Base-by-base conservation (phyloP, 1,140 invertebrate genomes). In the Scylla paramamosain region DNA sequence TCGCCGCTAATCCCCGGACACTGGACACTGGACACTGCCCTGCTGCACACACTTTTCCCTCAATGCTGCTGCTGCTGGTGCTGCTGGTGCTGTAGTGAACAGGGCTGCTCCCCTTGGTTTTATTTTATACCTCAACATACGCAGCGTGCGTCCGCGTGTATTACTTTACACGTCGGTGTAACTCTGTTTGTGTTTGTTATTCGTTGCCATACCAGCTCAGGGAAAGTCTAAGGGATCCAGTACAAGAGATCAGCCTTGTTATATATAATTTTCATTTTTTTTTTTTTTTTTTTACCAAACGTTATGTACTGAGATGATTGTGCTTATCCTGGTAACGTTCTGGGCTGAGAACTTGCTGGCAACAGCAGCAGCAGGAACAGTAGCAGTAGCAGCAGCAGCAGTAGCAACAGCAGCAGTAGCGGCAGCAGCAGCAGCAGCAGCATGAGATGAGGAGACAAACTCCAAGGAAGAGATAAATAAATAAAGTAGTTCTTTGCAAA, bases 11-110 rank as follows among this genome's bases (percentile, higher is more conserved):
- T 91, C 90, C 52, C 90, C 32, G 7, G 20, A 0, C 52, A 0
- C 28, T 91, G 29, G n/a, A 91, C 90, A 77, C 52, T 77, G 67
- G 67, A n/a, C 67, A 77, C 67, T 77, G 67, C 25, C 25, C 52
- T 88, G 25, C 46, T 87, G 12, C 87, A 45, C 39, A 45, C 39
- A n/a, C 87, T 25, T 48, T n/a, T 48, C n/a, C 45, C 39, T 32
- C 10, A 20, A 16, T 87, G 25, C 6, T 4, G 12, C 14, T 32
- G 4, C 31, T 87, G 31, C 84, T 87, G 84, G 14, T 87, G 39
- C 31, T 87, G 28, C 3, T 87, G 31, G 10, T 87, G 84, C 84
- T 87, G 16, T 28, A 20, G 8, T 84, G n/a, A 3, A 28, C n/a
- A 20, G 83, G 16, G 52, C 16, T 59, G 52, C 52, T 20, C 2